Conservation (phyloP, 2,888 invertebrate species). For the Dolomedes plantarius region DNA sequence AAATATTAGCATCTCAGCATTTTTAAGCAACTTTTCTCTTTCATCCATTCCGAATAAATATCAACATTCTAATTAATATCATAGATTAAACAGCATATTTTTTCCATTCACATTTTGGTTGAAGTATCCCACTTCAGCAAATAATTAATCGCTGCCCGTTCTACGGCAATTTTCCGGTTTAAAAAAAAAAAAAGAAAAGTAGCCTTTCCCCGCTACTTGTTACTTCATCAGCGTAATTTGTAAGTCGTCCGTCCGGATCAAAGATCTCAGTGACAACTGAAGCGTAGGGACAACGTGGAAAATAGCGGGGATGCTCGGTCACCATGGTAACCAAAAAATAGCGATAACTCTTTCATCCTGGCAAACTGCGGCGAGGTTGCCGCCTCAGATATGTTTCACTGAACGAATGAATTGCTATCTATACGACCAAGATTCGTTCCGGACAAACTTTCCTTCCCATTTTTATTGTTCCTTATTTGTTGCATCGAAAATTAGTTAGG, state of each 20-base stretch:
- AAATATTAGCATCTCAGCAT: too few relatives aligned
- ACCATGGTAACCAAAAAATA: constrained; percentile 49
- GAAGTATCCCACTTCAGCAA: too few relatives aligned
- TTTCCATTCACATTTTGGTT: too few relatives aligned
- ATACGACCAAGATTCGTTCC: background rate
- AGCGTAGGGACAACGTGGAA: constrained; percentile 61
- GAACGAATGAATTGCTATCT: constrained; percentile 2
- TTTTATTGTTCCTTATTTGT: background rate
- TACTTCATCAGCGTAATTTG: constrained; percentile 20
- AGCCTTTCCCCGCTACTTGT: constrained; percentile 43
- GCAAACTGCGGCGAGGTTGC: background rate
- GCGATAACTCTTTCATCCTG: constrained; percentile 64
- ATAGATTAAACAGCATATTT: too few relatives aligned
- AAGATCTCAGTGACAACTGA: constrained; percentile 60
- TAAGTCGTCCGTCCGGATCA: constrained; percentile 21
- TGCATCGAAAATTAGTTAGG: background rate
- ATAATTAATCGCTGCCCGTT: too few relatives aligned
- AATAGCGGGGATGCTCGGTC: constrained; percentile 69
- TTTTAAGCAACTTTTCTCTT: too few relatives aligned
- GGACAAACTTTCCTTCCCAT: background rate
- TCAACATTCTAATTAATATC: too few relatives aligned
- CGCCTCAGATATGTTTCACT: background rate
- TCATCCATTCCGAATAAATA: too few relatives aligned
- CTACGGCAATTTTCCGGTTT: too few relatives aligned
- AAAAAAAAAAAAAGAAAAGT: too few relatives aligned